These are phyloP conservation scores for Knipowitschia caucasica DNA, from an alignment of 2,797 vertebrate genomes.

Conservation along the genomic window DNA sequence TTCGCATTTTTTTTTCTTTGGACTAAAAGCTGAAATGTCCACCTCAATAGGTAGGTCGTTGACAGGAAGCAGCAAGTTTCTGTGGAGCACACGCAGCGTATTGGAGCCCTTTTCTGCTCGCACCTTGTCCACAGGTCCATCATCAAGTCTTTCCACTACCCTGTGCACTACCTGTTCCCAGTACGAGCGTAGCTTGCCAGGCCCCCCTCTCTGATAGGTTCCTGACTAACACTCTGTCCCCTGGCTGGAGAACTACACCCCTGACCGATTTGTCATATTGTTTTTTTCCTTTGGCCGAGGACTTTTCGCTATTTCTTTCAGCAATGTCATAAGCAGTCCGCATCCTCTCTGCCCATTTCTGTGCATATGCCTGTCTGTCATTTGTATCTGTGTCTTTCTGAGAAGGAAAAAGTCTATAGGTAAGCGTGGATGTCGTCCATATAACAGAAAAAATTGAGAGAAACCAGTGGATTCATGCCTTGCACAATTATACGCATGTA, in stretches of 20 bases:
- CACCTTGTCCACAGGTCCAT: conserved; percentile 3
- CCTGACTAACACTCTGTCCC: neutral
- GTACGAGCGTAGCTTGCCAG: neutral
- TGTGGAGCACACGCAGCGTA: neutral
- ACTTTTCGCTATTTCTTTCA: too few relatives aligned
- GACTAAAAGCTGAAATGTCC: too few relatives aligned
- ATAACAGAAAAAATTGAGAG: conserved; percentile 5
- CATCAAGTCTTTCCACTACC: conserved; percentile 1
- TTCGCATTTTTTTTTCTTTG: too few relatives aligned
- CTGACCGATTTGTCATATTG: neutral
- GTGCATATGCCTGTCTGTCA: neutral
- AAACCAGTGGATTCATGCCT: neutral
- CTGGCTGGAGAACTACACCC: neutral
- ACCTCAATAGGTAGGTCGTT: neutral
- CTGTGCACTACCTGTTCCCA: neutral
- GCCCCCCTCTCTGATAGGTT: neutral
- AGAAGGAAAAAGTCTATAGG: conserved; percentile 1
- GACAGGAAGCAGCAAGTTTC: neutral
- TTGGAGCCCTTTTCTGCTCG: neutral
- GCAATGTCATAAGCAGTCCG: too few relatives aligned
- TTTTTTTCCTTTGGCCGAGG: too few relatives aligned
- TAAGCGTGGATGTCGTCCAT: neutral
- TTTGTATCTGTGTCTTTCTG: neutral
- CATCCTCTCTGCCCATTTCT: too few relatives aligned
- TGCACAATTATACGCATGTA: conserved; percentile 15